Evolutionary conservation across 2,113 vertebrate species (phyloP).

Genomic region (Colaptes auratus): DNA sequence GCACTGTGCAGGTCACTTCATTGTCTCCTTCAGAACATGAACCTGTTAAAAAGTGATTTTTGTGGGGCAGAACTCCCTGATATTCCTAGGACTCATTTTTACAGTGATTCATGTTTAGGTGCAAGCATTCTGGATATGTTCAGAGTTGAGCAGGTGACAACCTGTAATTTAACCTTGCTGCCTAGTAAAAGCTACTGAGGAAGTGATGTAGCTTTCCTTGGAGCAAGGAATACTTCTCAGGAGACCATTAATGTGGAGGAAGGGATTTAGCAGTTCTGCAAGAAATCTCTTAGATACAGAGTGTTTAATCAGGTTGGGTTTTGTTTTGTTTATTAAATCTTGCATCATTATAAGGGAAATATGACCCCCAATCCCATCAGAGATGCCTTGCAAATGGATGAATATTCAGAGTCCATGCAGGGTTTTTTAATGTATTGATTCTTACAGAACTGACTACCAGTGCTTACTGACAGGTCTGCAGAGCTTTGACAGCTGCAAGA

Average conservation of each 20-base stretch:
- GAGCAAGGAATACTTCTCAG: background rate
- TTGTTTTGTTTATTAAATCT: background rate
- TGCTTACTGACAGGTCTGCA: constrained; percentile 18
- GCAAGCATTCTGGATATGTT: background rate
- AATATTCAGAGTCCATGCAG: background rate
- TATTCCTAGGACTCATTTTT: background rate
- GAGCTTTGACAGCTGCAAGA: constrained; percentile 12
- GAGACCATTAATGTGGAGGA: background rate
- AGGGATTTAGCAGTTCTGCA: background rate
- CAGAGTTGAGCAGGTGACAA: background rate
- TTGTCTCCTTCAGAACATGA: background rate
- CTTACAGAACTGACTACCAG: background rate
- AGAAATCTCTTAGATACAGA: constrained; percentile 3
- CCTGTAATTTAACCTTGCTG: background rate
- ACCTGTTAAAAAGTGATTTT: background rate
- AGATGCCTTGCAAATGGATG: background rate
- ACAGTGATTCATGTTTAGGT: background rate
- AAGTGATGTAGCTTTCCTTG: background rate
- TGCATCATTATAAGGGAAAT: background rate
- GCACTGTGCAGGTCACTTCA: background rate
- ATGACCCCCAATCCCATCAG: background rate
- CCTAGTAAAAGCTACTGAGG: background rate
- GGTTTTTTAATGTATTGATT: background rate
- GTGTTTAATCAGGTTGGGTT: background rate
- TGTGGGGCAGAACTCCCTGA: background rate